Evolutionary conservation across 2,797 vertebrate species (phyloP), one percentile per base, ranked within the genome.

Genomic region (Morelia viridis): DNA sequence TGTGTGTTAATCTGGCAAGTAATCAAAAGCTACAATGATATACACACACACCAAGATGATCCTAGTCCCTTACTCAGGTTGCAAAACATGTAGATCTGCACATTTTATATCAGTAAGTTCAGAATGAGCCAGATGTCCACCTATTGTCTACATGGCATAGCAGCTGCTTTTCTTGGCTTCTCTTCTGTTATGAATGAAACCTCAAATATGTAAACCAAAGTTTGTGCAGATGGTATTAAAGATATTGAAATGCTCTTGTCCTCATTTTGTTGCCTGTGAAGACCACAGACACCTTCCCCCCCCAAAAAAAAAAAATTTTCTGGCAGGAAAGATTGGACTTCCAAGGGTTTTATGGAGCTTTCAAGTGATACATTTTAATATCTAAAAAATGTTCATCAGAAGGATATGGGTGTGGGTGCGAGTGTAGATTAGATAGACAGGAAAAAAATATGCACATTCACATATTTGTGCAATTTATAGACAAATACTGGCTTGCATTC

Each of bases 131-230:
- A 61, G 57, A 80, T 87, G 53, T 85, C 22, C 22, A 24, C 50
- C 83, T 92, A 89, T 80, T 90, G 62, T 90, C 89, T 87, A 35
- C 61, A 4, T 56, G 56, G 22, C 68, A 26, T 89, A 90, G 65
- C 92, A 92, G 85, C 68, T 92, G 89, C 85, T 87, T 90, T 85
- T 62, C n/a, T 26, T n/a, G 83, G 31, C 58, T 87, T 80, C 50
- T 62, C 92, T 92, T 92, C 87, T 83, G 65, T 92, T 92, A 31
- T 28, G 58, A 92, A 87, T 87, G 83, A 92, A 90, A 92, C 85
- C 84, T 92, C 89, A 87, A 83, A 87, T 87, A 90, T 92, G 92
- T 87, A 92, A 90, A 57, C 89, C 24, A 46, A 87, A 11, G n/a
- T 80, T 62, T 83, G 53, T 41, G 53, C 68, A 87, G 89, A 87